These are phyloP conservation scores for Eupithecia subfuscata DNA, from an alignment of 2,888 invertebrate genomes.

Conservation along the genomic window DNA sequence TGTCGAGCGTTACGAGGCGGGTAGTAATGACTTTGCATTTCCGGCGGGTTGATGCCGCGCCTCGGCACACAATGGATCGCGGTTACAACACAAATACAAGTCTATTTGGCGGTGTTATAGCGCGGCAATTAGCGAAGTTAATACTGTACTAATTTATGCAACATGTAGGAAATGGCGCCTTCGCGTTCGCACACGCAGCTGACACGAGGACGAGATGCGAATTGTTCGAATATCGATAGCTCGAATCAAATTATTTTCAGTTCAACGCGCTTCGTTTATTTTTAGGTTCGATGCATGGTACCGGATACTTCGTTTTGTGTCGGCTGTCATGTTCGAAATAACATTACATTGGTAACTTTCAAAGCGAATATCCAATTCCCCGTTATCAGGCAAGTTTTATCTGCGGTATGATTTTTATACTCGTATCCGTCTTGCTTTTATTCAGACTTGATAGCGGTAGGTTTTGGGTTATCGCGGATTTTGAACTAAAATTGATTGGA, in stretches of 20 bases:
- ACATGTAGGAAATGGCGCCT: slow-evolving; percentile 54
- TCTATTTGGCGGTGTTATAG: slow-evolving; percentile 65
- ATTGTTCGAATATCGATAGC: slow-evolving; percentile 61
- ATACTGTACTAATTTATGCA: slow-evolving; percentile 64
- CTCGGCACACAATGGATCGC: slow-evolving; percentile 61
- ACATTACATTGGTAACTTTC: slow-evolving; percentile 29
- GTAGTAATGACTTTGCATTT: slow-evolving; percentile 69
- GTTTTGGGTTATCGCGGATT: slow-evolving; percentile 62
- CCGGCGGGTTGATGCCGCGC: slow-evolving; percentile 56
- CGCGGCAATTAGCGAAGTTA: slow-evolving; percentile 69
- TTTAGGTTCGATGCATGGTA: slow-evolving; percentile 56
- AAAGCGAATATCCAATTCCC: slow-evolving; percentile 27
- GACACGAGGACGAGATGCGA: slow-evolving; percentile 40
- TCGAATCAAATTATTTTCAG: slow-evolving; percentile 59
- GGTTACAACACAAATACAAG: slow-evolving; percentile 61
- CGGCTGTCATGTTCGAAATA: slow-evolving; percentile 58
- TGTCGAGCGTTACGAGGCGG: slow-evolving; percentile 66
- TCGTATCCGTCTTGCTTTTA: slow-evolving; percentile 65
- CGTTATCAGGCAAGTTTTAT: slow-evolving; percentile 55
- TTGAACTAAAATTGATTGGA: slow-evolving; percentile 72
- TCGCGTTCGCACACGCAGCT: slow-evolving; percentile 36
- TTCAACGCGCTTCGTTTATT: slow-evolving; percentile 60
- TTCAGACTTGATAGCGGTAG: slow-evolving; percentile 54
- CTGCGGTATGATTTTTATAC: slow-evolving; percentile 60
- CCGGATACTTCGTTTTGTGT: slow-evolving; percentile 51